Evolutionary conservation across 2,113 vertebrate species (phyloP).

Genomic region (Glaucidium brasilianum): DNA sequence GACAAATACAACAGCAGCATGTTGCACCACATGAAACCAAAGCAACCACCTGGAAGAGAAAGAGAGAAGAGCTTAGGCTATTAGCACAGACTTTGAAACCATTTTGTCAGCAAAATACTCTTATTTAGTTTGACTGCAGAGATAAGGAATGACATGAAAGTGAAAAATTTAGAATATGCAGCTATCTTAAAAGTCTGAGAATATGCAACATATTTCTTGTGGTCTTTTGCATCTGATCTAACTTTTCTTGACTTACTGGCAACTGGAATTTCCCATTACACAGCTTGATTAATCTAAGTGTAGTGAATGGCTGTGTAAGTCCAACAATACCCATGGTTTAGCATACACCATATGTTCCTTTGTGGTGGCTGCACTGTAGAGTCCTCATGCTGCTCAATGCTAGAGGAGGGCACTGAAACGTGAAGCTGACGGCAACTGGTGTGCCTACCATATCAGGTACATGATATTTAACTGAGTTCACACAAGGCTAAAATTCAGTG

Average conservation of each 20-base stretch:
- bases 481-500: not conserved
- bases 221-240: not conserved
- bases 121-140: slow-evolving; percentile 19
- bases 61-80: not conserved
- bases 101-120: slow-evolving; percentile 65
- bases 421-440: not conserved
- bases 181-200: not conserved
- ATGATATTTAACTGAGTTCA: not conserved
- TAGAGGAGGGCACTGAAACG: not conserved
- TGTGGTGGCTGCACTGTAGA: not conserved
- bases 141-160: slow-evolving; percentile 49
- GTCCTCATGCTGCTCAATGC: not conserved
- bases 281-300: not conserved
- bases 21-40: not conserved
- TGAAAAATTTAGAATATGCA: slow-evolving; percentile 46
- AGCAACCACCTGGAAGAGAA: slow-evolving; percentile 48
- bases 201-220: not conserved
- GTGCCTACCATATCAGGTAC: not conserved
- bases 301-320: not conserved
- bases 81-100: slow-evolving; percentile 30
- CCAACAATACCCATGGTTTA: not conserved
- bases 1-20: slow-evolving; percentile 12
- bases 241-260: not conserved
- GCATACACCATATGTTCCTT: not conserved
- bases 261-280: not conserved